These are phyloP conservation scores for Eueremaeus valkanovi DNA, from an alignment of 2,888 invertebrate genomes.

Conservation along the genomic window DNA sequence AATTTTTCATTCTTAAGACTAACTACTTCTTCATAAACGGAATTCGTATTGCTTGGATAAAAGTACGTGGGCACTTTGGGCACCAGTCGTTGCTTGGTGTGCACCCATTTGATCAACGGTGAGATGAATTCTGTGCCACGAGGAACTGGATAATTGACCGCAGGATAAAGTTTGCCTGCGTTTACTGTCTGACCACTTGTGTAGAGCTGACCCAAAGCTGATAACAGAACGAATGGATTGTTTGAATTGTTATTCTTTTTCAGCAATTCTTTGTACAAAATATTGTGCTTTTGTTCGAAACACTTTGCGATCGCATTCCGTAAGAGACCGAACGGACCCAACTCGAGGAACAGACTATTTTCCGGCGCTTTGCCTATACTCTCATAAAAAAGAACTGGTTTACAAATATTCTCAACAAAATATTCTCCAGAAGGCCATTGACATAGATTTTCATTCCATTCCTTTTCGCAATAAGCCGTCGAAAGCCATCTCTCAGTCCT, in stretches of 20 bases:
- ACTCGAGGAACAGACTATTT: constrained; percentile 82
- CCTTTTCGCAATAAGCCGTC: constrained; percentile 78
- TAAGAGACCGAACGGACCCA: constrained; percentile 70
- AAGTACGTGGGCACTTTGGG: constrained; percentile 31
- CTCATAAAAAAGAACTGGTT: constrained; percentile 87
- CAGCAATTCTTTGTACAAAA: constrained; percentile 18
- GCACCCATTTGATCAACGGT: constrained; percentile 22
- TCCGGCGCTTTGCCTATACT: constrained; percentile 76
- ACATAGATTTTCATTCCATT: constrained; percentile 64
- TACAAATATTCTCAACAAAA: constrained; percentile 89
- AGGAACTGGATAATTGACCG: constrained; percentile 22
- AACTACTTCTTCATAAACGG: too few relatives aligned
- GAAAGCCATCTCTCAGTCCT: constrained; percentile 83
- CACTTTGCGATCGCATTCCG: background rate
- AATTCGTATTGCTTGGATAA: background rate
- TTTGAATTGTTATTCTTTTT: background rate
- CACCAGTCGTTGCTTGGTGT: constrained; percentile 11
- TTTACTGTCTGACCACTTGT: constrained; percentile 17
- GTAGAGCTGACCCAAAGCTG: constrained; percentile 16
- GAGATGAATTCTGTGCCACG: constrained; percentile 32
- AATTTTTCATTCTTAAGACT: too few relatives aligned
- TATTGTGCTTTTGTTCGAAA: constrained; percentile 2
- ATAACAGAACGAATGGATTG: constrained; percentile 1
- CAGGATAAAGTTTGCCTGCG: background rate
- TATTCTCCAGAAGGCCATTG: constrained; percentile 81